Conservation (phyloP, 2,888 invertebrate species). For the Anthrax anthrax region DNA sequence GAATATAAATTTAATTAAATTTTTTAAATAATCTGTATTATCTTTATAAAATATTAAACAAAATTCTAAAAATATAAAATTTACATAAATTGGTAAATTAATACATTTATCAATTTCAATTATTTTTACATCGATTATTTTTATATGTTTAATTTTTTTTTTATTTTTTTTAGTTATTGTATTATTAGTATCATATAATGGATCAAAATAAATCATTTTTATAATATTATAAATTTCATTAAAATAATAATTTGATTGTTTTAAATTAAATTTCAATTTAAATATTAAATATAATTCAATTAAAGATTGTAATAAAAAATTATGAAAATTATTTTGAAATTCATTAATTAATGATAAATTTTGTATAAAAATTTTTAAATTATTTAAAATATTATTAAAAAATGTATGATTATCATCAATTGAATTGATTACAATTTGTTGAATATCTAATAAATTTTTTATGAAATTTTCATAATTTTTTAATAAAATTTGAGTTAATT, state of each 20-base stretch:
- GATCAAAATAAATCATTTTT: constrained; percentile 13
- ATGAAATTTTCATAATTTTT: constrained; percentile 15
- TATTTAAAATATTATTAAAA: constrained; percentile 16
- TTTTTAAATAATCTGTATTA: constrained; percentile 4
- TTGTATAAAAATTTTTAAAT: constrained; percentile 12
- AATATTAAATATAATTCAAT: constrained; percentile 18
- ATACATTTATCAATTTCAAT: constrained; percentile 10
- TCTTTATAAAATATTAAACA: constrained; percentile 19
- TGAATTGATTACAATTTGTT: constrained; percentile 10
- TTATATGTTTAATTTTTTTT: no score
- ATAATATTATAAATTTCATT: constrained; percentile 24
- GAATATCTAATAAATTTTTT: neutral
- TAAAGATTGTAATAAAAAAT: constrained; percentile 15
- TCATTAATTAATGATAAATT: constrained; percentile 13
- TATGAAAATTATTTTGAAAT: constrained; percentile 16
- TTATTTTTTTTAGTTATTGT: no score
- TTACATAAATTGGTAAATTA: constrained; percentile 17
- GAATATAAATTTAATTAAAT: constrained; percentile 12
- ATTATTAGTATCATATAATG: no score
- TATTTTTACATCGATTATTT: constrained; percentile 4
- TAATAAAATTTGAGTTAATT: constrained; percentile 18
- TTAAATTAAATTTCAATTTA: constrained; percentile 16
- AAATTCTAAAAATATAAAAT: constrained; percentile 20
- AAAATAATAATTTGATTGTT: constrained; percentile 18
- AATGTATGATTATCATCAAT: constrained; percentile 19